Evolutionary conservation across 2,113 vertebrate species (phyloP).

Genomic region (Apaloderma vittatum): DNA sequence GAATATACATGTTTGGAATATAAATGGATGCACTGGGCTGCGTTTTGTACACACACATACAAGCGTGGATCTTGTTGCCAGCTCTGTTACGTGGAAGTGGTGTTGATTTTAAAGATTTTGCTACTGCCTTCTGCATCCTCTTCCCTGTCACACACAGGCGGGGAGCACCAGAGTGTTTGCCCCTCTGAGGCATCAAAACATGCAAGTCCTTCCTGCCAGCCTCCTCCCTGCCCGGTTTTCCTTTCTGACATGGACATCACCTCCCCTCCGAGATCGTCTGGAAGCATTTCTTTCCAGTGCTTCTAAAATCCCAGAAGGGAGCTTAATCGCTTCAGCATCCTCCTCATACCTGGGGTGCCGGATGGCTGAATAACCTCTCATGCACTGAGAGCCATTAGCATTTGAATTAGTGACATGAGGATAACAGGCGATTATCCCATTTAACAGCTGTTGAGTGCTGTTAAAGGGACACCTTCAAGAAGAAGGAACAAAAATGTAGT

Average conservation of each 20-base stretch:
- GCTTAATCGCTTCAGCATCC: neutral
- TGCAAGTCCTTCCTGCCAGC: neutral
- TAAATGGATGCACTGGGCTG: neutral
- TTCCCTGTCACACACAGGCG: neutral
- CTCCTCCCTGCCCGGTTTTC: neutral
- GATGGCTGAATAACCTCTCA: slow-evolving; percentile 50
- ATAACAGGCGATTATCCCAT: slow-evolving; percentile 76
- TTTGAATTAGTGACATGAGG: slow-evolving; percentile 77
- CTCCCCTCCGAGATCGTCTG: neutral
- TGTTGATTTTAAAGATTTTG: neutral
- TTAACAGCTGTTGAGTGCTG: slow-evolving; percentile 76
- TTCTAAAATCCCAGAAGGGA: neutral
- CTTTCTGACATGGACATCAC: neutral
- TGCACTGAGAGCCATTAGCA: slow-evolving; percentile 71
- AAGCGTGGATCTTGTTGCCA: neutral
- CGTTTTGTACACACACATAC: neutral
- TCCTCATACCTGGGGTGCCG: slow-evolving; percentile 35
- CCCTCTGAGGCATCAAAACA: neutral
- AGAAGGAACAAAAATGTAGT: slow-evolving; percentile 1
- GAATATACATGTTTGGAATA: neutral
- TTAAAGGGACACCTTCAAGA: slow-evolving; percentile 53
- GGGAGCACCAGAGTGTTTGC: neutral
- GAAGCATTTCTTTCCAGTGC: neutral
- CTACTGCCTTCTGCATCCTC: neutral
- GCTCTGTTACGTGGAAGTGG: neutral